Conservation (phyloP, 37 sponge, comb jelly and placozoan species). For the Cliona cf. orientalis region DNA sequence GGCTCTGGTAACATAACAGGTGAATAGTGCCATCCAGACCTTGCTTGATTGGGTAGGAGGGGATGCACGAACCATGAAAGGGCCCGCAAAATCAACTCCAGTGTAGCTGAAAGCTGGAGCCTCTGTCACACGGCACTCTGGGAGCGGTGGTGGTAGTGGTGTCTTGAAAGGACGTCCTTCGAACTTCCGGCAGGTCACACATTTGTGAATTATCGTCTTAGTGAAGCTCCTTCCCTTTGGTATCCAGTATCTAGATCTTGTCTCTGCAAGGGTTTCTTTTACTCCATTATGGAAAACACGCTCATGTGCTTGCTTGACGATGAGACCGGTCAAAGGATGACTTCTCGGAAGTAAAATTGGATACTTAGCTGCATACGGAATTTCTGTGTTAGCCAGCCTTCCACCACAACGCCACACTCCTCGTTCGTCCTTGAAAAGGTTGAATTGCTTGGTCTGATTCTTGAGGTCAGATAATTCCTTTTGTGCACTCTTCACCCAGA, state of each 20-base stretch:
- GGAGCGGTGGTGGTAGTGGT: constrained; percentile 30
- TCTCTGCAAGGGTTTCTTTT: constrained; percentile 24
- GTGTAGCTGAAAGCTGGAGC: constrained; percentile 15
- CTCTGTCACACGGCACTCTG: constrained; percentile 22
- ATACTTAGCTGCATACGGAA: neutral
- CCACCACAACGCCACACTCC: constrained; percentile 23
- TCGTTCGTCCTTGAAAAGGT: neutral
- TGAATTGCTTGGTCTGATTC: constrained; percentile 9
- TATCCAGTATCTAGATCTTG: constrained; percentile 8
- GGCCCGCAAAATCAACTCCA: constrained; percentile 43
- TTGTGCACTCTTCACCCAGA: constrained; percentile 46
- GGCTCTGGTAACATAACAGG: constrained; percentile 53
- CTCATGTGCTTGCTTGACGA: constrained; percentile 38
- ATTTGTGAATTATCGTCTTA: constrained; percentile 19
- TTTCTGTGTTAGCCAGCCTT: constrained; percentile 18
- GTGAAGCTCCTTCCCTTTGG: constrained; percentile 23
- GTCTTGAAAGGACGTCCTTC: constrained; percentile 19
- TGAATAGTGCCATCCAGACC: constrained; percentile 48
- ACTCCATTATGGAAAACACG: constrained; percentile 40
- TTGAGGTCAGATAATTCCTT: neutral
- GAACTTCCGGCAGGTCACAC: constrained; percentile 19
- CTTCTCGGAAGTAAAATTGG: constrained; percentile 23
- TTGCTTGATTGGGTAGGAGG: neutral
- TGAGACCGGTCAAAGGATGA: constrained; percentile 19
- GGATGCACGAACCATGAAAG: constrained; percentile 15